Base-by-base conservation (phyloP, 2,113 vertebrate species). In the Propithecus coquereli region DNA sequence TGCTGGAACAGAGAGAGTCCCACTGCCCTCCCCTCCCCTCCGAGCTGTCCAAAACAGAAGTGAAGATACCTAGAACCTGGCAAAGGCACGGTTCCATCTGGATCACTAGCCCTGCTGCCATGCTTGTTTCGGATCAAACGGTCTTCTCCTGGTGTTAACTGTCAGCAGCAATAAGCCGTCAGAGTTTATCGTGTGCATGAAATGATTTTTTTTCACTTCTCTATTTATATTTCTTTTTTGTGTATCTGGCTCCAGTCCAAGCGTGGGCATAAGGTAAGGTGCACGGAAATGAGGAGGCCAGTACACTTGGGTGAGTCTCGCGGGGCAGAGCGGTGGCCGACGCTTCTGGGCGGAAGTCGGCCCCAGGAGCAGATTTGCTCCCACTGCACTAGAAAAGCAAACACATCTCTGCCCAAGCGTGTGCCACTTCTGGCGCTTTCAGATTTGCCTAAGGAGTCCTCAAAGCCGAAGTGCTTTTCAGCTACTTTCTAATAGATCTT, bases 21-120 rank as follows among this genome's bases (percentile, higher is more conserved):
- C n/a, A 6, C 32, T 2, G 0, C n/a, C 50, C 25, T 34, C 45
- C 76, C 2, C 4, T 20, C 47, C 52, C 40, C 5, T 0, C 11
- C 30, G 9, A 4, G 32, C 45, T 84, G 13, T n/a, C 71, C 20
- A 27, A 32, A 5, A 37, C 18, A 68, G 92, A 22, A 18, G 6
- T 0, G 8, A 18, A 52, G 7, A 22, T 6, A 23, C 40, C 23
- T 73, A 13, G 47, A 20, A 30, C 57, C 63, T 66, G 66, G 59
- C 66, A 9, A 0, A 17, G 0, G 25, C 61, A 25, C 30, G 12
- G 20, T 23, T 6, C 4, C 18, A 3, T n/a, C 40, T 17, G 47
- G 70, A 52, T 68, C 70, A 25, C 76, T 61, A 23, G 37, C 22
- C 34, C 73, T 68, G 25, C 87, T 3, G 11, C 0, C 43, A 12